These are phyloP conservation scores for Nebria brevicollis DNA, from an alignment of 2,888 invertebrate species.

Conservation along the genomic window DNA sequence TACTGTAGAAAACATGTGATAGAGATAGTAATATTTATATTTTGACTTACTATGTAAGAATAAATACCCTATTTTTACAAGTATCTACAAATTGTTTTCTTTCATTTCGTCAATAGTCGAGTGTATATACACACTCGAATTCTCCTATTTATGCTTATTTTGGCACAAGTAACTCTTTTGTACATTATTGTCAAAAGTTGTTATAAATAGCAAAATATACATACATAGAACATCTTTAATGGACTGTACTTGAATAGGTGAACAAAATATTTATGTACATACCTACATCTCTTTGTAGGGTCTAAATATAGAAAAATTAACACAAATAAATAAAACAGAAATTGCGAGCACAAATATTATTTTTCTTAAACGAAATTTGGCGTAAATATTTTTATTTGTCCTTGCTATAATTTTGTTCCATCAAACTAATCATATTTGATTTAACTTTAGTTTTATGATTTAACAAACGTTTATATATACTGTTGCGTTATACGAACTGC, in stretches of 20 bases:
- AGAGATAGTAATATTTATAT: constrained; percentile 4
- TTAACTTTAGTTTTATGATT: too few relatives aligned
- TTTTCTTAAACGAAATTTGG: background rate
- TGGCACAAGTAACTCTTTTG: background rate
- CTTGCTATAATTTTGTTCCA: too few relatives aligned
- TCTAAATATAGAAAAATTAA: background rate
- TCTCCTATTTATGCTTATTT: too few relatives aligned
- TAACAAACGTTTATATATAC: too few relatives aligned
- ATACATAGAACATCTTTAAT: background rate
- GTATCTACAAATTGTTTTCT: background rate
- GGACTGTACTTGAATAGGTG: background rate
- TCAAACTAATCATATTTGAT: too few relatives aligned
- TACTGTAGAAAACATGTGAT: constrained; percentile 15
- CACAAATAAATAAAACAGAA: background rate
- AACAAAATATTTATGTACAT: too few relatives aligned
- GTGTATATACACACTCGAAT: too few relatives aligned
- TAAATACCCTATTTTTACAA: constrained; percentile 15
- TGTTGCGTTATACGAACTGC: too few relatives aligned
- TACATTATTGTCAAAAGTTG: background rate
- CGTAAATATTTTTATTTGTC: background rate
- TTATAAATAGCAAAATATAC: background rate
- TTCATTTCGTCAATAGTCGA: background rate
- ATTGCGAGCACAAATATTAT: background rate
- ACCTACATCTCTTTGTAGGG: background rate
- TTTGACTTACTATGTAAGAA: constrained; percentile 4